These are phyloP conservation scores for Leptopilina drosophilae DNA, from an alignment of 2,888 invertebrate species.

Conservation along the genomic window DNA sequence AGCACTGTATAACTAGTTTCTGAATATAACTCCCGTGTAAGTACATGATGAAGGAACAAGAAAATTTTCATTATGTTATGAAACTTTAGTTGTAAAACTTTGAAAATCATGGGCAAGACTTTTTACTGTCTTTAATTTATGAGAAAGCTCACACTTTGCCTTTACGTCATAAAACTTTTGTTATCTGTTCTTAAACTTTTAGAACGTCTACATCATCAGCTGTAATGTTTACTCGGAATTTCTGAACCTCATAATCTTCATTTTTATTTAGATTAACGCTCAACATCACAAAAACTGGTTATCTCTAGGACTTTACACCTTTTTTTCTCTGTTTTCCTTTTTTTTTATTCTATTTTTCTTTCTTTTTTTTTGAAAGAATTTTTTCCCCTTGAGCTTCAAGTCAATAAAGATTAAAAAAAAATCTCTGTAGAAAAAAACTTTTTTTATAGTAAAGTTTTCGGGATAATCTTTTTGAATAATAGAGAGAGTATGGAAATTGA, in stretches of 20 bases:
- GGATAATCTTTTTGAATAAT: too few relatives aligned
- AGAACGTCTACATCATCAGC: conserved; percentile 39
- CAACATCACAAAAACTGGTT: background rate
- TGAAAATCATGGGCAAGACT: conserved; percentile 28
- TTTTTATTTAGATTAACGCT: conserved; percentile 12
- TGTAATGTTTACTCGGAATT: conserved; percentile 38
- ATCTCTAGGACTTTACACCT: background rate
- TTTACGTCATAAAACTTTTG: conserved; percentile 39
- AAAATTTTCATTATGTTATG: conserved; percentile 37
- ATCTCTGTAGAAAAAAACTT: too few relatives aligned
- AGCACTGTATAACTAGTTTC: conserved; percentile 19
- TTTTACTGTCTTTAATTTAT: conserved; percentile 33
- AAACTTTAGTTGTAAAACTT: conserved; percentile 37
- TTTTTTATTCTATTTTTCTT: too few relatives aligned
- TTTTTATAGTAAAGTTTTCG: too few relatives aligned
- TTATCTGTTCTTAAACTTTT: conserved; percentile 41
- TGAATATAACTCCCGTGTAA: conserved; percentile 19
- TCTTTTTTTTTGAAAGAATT: too few relatives aligned
- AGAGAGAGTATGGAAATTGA: too few relatives aligned
- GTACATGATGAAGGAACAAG: conserved; percentile 13
- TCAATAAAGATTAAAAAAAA: too few relatives aligned
- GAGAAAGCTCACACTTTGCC: conserved; percentile 39
- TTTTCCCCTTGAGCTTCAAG: too few relatives aligned
- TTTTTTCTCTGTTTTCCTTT: background rate
- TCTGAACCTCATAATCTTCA: conserved; percentile 23